A percentile compares a stretch with the other conserved stretches of the same genome.
phyloP scores from a whole-genome alignment of 2,888 invertebrate genomes.

The Timema cristinae region DNA sequence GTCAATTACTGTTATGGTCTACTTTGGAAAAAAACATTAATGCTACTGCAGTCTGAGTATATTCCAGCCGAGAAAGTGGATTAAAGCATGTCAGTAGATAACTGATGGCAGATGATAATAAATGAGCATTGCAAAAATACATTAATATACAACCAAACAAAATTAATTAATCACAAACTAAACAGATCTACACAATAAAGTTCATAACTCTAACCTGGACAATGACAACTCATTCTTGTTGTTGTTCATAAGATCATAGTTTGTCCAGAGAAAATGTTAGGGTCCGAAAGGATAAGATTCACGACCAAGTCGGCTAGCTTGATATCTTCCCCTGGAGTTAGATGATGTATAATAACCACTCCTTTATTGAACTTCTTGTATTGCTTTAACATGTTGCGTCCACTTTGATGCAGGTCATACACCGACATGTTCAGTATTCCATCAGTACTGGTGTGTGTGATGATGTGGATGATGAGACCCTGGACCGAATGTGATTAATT shows the following conservation, averaged over 20 bases:
- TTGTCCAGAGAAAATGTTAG: constrained; percentile 37
- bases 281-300: constrained; percentile 34
- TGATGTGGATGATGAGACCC: constrained; percentile 36
- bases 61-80: too few species aligned
- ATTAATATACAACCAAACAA: too few species aligned
- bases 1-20: too few species aligned
- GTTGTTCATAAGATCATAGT: constrained; percentile 21
- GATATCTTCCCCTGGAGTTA: constrained; percentile 33
- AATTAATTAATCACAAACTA: too few species aligned
- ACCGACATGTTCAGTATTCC: constrained; percentile 36
- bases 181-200: too few species aligned
- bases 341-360: constrained; percentile 36
- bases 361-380: constrained; percentile 37
- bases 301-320: constrained; percentile 35
- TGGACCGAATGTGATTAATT: constrained; percentile 22
- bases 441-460: constrained; percentile 34
- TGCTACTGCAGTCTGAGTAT: too few species aligned
- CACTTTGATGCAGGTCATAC: constrained; percentile 36
- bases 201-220: too few species aligned
- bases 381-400: constrained; percentile 35
- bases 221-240: too few species aligned
- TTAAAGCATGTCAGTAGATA: too few species aligned
- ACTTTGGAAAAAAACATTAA: too few species aligned
- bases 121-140: too few species aligned
- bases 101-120: too few species aligned